Evolutionary conservation across 35 echinoderm and acorn worm genomes (phyloP), one percentile per base, ranked within the genome.

Genomic region (Patiria miniata): DNA sequence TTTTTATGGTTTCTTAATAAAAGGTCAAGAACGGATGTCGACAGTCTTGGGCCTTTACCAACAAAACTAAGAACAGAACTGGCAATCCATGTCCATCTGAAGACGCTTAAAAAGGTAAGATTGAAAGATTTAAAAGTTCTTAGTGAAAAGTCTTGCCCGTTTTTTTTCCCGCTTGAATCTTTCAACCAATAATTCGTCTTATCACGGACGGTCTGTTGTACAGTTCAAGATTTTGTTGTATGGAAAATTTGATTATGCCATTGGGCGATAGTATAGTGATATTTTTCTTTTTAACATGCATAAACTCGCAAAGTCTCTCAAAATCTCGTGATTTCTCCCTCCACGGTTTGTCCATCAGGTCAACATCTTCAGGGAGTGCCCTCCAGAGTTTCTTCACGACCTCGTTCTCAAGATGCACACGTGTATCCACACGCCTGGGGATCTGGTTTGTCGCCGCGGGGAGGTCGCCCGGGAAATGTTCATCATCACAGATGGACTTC

Each of bases 391-490:
- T 79, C 86, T 97, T 6, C 91, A 93, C 59, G 95, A 97, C 40
- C 89, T 97, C 17, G 95, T 98, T 1, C 61, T 98, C 21, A 98
- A 98, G 85, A 98, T 98, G 95, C 79, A 84, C 42, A 39, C 88
- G 0, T 80, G 76, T 39, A 86, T 99, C 33, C 88, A 89, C 50
- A 99, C 96, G 19, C 96, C 96, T 2, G 93, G 96, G 3, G 96
- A 99, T 36, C 53, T 99, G 37, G 85, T 99, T 21, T 99, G 96
- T 54, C 82, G 96, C 53, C 94, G 94, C 50, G 96, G 96, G 21
- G 96, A 99, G 81, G 87, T 99, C 4, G 96, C 96, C 1, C 76
- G 96, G 44, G 96, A 99, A 34, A 94, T 99, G 79, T 99, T 94
- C 50, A 99, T 99, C 51, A 94, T 99, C 10, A 84, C 96, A 2